Evolutionary conservation across 1,140 invertebrate genomes (phyloP), one percentile per base, ranked within the genome.

Genomic region (Drosophila lacteicornis): DNA sequence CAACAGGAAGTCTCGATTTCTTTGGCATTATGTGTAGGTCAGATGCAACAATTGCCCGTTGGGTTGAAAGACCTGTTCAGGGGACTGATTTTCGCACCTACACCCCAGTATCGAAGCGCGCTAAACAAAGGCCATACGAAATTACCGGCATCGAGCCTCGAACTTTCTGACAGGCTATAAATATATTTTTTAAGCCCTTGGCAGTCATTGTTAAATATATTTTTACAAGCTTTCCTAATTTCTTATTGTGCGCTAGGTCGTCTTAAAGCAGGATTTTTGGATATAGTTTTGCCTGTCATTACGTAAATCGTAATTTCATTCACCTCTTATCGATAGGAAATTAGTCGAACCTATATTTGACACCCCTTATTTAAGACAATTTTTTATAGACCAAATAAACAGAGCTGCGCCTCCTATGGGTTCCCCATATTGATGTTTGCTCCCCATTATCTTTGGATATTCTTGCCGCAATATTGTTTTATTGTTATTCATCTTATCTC

Each of bases 1-100:
- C 43, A 67, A 73, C 85, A 85, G 78, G 67, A 81, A 90, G 75
- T 82, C 82, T 82, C 81, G 85, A 85, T 88, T 90, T 88, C 85
- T 75, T 79, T 68, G 76, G 59, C 66, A 62, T 71, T 81, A 66
- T 62, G 73, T 68, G 55, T 74, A 63, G 55, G 74, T 78, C 79
- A 66, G 30, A 38, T 42, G 25, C 12, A 61, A 63, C 42, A 38
- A 45, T 15, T 13, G 53, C 38, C 25, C 40, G 38, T 25, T 27
- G 62, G 69, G 77, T 84, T 75, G 66, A 88, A 81, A 69, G 59
- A 88, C 84, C 79, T 47, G 47, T 40, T 36, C 38, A 67, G 40
- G 53, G 47, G 15, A 59, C 42, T 36, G 25, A 13, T 45, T 45
- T 33, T 56, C 9, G 22, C 22, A 55, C 4, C 22, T 61, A 22